These are phyloP conservation scores for Clusia tigrina DNA, from an alignment of 2,888 invertebrate genomes.

Conservation along the genomic window DNA sequence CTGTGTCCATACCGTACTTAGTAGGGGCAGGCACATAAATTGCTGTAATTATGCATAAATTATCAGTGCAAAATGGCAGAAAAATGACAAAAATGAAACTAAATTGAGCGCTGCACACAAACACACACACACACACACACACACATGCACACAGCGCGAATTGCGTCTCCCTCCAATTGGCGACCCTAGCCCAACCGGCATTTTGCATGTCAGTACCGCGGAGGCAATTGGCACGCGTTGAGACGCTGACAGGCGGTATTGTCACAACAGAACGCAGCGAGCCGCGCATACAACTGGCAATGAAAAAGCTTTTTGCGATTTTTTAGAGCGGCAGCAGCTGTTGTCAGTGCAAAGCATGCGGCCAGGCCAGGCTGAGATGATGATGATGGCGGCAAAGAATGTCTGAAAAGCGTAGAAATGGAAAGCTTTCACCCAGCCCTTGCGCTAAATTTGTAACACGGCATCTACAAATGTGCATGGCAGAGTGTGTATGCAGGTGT, in stretches of 20 bases:
- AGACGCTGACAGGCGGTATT: neutral
- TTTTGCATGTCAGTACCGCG: slow-evolving; percentile 31
- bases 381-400: too few species aligned
- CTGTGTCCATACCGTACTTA: too few species aligned
- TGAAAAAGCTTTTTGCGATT: slow-evolving; percentile 14
- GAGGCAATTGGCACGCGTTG: neutral
- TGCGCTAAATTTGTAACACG: slow-evolving; percentile 35
- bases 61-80: neutral
- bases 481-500: neutral
- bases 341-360: too few species aligned
- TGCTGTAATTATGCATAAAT: neutral
- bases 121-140: too few species aligned
- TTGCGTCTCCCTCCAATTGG: slow-evolving; percentile 21
- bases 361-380: too few species aligned
- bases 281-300: slow-evolving; percentile 4
- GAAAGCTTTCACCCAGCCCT: slow-evolving; percentile 48
- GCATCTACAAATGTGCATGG: neutral
- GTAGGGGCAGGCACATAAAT: too few species aligned
- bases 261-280: slow-evolving; percentile 3
- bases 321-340: slow-evolving; percentile 1
- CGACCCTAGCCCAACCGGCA: slow-evolving; percentile 59
- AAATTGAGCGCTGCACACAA: too few species aligned
- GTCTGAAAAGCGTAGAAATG: too few species aligned
- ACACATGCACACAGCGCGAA: neutral
- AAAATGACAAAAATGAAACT: too few species aligned